Evolutionary conservation across 2,797 vertebrate species (phyloP).

Genomic region (Phoxinus dragarum): DNA sequence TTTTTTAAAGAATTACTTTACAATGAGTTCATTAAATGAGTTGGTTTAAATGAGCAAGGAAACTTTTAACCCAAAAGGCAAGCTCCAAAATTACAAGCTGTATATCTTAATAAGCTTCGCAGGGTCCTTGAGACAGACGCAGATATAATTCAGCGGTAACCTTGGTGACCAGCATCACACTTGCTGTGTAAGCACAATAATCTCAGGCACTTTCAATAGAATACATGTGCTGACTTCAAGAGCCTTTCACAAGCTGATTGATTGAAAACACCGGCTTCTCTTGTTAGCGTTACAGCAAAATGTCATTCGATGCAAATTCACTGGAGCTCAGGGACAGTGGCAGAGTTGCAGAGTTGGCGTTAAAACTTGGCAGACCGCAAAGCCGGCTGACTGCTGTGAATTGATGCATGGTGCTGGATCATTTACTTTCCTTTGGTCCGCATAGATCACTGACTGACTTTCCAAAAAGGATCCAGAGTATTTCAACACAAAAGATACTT

Average conservation of each 20-base stretch:
- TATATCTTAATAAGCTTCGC: slow-evolving; percentile 23
- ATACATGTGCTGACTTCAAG: slow-evolving; percentile 42
- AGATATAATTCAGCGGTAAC: slow-evolving; percentile 14
- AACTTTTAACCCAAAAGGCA: slow-evolving; percentile 26
- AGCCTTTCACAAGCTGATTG: slow-evolving; percentile 63
- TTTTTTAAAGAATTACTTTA: not conserved
- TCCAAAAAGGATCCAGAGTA: not conserved
- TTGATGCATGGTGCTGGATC: slow-evolving; percentile 66
- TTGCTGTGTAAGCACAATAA: slow-evolving; percentile 45
- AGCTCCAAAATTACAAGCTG: slow-evolving; percentile 10
- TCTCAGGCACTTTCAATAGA: slow-evolving; percentile 28
- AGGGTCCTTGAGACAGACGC: slow-evolving; percentile 28
- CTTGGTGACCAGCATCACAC: slow-evolving; percentile 26
- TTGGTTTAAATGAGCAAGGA: not conserved
- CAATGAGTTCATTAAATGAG: slow-evolving; percentile 23
- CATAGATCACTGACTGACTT: slow-evolving; percentile 40
- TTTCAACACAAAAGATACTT: slow-evolving; percentile 26
- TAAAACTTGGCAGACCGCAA: slow-evolving; percentile 56
- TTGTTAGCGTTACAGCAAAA: slow-evolving; percentile 73
- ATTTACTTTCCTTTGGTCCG: slow-evolving; percentile 48
- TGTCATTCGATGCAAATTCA: slow-evolving; percentile 77
- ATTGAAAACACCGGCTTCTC: slow-evolving; percentile 69
- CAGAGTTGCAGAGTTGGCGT: slow-evolving; percentile 66
- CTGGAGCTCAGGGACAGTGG: slow-evolving; percentile 67
- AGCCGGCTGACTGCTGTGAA: slow-evolving; percentile 68